These are phyloP conservation scores for Petrolisthes cinctipes DNA, from an alignment of 2,888 invertebrate genomes.

Conservation along the genomic window DNA sequence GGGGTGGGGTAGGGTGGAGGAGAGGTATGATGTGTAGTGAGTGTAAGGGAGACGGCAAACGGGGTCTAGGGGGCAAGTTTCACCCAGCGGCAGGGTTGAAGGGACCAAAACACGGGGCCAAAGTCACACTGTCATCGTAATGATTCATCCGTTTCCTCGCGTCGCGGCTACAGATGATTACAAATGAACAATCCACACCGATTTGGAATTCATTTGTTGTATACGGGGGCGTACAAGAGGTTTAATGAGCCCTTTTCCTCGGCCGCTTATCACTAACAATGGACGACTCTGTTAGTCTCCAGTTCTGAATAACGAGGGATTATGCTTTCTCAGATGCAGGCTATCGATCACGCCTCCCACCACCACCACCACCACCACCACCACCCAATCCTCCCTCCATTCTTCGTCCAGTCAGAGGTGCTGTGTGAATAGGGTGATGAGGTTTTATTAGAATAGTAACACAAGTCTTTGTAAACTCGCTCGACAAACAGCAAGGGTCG, in stretches of 20 bases:
- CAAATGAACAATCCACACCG: constrained; percentile 39
- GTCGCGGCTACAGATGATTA: constrained; percentile 24
- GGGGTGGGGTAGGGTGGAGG: neutral
- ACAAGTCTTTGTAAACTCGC: constrained; percentile 50
- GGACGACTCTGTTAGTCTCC: constrained; percentile 20
- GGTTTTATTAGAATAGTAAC: constrained; percentile 57
- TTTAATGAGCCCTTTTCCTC: constrained; percentile 39
- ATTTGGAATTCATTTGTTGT: constrained; percentile 19
- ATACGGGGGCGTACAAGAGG: constrained; percentile 27
- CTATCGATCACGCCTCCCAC: constrained; percentile 40
- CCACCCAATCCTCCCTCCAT: constrained; percentile 27
- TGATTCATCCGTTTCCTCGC: constrained; percentile 37
- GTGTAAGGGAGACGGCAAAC: neutral
- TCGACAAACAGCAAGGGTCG: constrained; percentile 48
- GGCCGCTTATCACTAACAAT: constrained; percentile 19
- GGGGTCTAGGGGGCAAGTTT: neutral
- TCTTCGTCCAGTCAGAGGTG: constrained; percentile 50
- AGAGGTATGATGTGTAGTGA: neutral
- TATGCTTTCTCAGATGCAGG: constrained; percentile 39
- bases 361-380: neutral
- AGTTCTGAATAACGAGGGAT: constrained; percentile 45
- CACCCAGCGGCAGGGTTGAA: neutral
- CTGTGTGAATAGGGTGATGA: constrained; percentile 57
- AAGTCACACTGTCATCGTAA: constrained; percentile 39
- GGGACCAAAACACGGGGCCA: constrained; percentile 26